Percentiles rank a stretch among this genome's conserved stretches.
These are phyloP conservation scores for Matsumyia berberina DNA, from an alignment of 2,888 invertebrate species.

Conservation along the genomic window DNA sequence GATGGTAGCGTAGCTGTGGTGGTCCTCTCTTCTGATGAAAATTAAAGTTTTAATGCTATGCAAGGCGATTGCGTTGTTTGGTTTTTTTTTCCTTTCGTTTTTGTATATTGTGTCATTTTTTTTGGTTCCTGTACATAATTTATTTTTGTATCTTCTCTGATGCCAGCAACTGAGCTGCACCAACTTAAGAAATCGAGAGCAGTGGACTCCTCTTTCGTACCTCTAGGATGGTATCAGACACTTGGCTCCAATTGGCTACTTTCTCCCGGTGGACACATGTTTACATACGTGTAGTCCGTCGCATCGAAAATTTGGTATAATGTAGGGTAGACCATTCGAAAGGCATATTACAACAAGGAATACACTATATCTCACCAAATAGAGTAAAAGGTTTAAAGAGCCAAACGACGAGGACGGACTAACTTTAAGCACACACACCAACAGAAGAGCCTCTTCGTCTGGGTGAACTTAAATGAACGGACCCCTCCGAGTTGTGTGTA, in stretches of 20 bases:
- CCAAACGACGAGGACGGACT: slow-evolving; percentile 8
- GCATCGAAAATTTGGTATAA: slow-evolving; percentile 31
- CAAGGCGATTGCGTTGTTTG: slow-evolving; percentile 75
- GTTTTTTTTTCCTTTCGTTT: slow-evolving; percentile 13
- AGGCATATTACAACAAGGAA: not conserved
- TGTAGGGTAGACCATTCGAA: not conserved
- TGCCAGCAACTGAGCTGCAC: slow-evolving; percentile 56
- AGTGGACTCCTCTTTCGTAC: slow-evolving; percentile 15
- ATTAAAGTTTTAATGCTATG: slow-evolving; percentile 78
- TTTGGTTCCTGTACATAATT: slow-evolving; percentile 61
- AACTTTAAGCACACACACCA: slow-evolving; percentile 13
- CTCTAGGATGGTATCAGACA: slow-evolving; percentile 33
- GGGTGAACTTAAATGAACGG: slow-evolving; percentile 43
- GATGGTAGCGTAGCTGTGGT: slow-evolving; percentile 37
- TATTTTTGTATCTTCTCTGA: slow-evolving; percentile 53
- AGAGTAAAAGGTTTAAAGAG: slow-evolving; percentile 35
- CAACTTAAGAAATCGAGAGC: slow-evolving; percentile 37
- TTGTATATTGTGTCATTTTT: slow-evolving; percentile 3
- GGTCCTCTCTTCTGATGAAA: slow-evolving; percentile 65
- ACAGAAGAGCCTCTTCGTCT: slow-evolving; percentile 2
- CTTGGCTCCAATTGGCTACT: slow-evolving; percentile 55
- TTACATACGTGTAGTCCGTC: slow-evolving; percentile 29
- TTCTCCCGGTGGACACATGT: slow-evolving; percentile 8
- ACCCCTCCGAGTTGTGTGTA: slow-evolving; percentile 39
- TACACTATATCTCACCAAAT: slow-evolving; percentile 38